Evolutionary conservation across 1,140 invertebrate genomes (phyloP).

Genomic region (Leptinotarsa defecta): DNA sequence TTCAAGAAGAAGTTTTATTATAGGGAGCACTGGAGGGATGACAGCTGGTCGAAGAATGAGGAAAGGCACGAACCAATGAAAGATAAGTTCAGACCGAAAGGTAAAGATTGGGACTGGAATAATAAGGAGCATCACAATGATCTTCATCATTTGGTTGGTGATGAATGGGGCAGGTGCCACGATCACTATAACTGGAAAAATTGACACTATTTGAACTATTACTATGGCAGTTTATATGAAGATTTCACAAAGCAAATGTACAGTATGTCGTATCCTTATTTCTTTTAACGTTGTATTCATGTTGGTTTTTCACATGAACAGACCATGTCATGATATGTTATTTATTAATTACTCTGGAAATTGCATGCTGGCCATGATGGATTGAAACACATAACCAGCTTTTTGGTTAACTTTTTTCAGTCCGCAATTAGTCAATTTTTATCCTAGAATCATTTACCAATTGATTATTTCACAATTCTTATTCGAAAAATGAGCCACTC

Average conservation of each 20-base stretch:
- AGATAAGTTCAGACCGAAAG: constrained; percentile 68
- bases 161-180: constrained; percentile 39
- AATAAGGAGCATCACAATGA: constrained; percentile 51
- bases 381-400: too few relatives aligned
- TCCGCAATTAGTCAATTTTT: too few relatives aligned
- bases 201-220: constrained; percentile 41
- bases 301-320: neutral
- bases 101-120: constrained; percentile 77
- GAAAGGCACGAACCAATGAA: constrained; percentile 42
- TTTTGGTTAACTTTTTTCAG: too few relatives aligned
- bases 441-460: too few relatives aligned
- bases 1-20: constrained; percentile 83
- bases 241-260: constrained; percentile 46
- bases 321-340: neutral
- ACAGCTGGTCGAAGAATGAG: constrained; percentile 52
- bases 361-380: too few relatives aligned
- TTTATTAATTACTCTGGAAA: neutral
- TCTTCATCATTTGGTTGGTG: constrained; percentile 22
- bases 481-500: too few relatives aligned
- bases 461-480: too few relatives aligned
- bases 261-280: constrained; percentile 35
- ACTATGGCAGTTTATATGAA: constrained; percentile 32
- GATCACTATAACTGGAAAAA: constrained; percentile 42
- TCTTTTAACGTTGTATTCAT: constrained; percentile 41
- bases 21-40: constrained; percentile 64